Percentiles rank a stretch among this genome's conserved stretches.
Evolutionary conservation across 1,140 invertebrate species (phyloP).

Genomic region (Drosophila guanche): DNA sequence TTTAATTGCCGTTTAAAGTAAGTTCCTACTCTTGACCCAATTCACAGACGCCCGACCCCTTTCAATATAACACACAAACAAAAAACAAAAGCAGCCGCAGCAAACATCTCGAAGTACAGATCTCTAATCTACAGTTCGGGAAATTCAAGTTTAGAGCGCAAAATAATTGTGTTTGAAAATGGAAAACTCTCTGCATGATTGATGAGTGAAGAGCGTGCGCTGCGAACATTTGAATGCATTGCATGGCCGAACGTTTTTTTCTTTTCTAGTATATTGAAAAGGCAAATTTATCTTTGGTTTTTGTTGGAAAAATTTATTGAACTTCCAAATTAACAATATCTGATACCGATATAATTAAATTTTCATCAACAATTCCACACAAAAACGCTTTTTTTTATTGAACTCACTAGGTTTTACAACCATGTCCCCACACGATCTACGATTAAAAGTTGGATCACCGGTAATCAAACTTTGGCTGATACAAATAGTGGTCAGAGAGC

Average conservation of each 20-base stretch:
- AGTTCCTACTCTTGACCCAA: slow-evolving; percentile 76
- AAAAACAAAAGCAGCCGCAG: slow-evolving; percentile 6
- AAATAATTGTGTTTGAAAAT: not conserved
- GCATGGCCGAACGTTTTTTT: not conserved
- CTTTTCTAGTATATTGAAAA: not conserved
- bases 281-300: slow-evolving; percentile 13
- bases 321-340: slow-evolving; percentile 2
- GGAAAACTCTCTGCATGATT: not conserved
- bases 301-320: slow-evolving; percentile 31
- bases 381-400: no score
- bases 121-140: slow-evolving; percentile 24
- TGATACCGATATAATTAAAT: no score
- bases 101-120: slow-evolving; percentile 13
- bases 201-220: slow-evolving; percentile 4
- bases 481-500: no score
- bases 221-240: slow-evolving; percentile 6
- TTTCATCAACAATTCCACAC: no score
- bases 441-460: no score
- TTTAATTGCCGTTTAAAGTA: slow-evolving; percentile 77
- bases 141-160: not conserved
- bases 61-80: slow-evolving; percentile 3
- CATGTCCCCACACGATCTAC: no score
- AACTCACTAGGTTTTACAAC: no score
- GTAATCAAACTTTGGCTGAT: no score
- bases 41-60: slow-evolving; percentile 60